These are phyloP conservation scores for Spilogale gracilis DNA, from an alignment of 2,113 vertebrate species.

Conservation along the genomic window DNA sequence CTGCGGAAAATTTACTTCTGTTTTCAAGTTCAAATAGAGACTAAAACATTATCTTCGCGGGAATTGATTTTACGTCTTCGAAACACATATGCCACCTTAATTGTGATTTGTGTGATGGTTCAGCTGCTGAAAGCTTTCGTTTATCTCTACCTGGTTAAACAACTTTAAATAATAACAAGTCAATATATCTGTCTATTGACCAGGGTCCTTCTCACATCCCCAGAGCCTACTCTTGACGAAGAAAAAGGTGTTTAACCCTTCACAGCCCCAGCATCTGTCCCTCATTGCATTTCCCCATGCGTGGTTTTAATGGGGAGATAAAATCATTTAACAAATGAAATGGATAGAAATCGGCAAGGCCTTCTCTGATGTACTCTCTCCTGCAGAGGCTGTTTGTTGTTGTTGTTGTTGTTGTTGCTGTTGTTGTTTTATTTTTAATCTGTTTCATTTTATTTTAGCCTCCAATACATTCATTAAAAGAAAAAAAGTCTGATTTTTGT, in stretches of 20 bases:
- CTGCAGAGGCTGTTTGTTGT: neutral
- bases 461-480: constrained; percentile 30
- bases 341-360: neutral
- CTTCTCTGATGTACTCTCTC: neutral
- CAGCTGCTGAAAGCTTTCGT: constrained; percentile 86
- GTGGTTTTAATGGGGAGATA: neutral
- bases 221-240: neutral
- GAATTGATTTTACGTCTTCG: constrained; percentile 86
- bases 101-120: constrained; percentile 86
- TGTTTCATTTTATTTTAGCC: neutral
- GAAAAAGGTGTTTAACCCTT: constrained; percentile 63
- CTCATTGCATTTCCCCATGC: neutral
- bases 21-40: constrained; percentile 86
- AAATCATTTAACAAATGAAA: neutral
- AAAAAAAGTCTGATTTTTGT: neutral
- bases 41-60: constrained; percentile 83
- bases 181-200: constrained; percentile 86
- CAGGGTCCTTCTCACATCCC: constrained; percentile 62
- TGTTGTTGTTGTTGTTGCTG: neutral
- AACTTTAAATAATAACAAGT: constrained; percentile 88
- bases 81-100: constrained; percentile 87
- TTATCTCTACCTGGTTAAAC: constrained; percentile 88
- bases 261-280: too few relatives aligned
- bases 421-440: neutral
- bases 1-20: constrained; percentile 85